Evolutionary conservation across 2,113 vertebrate species (phyloP), one percentile per base, ranked within the genome.

Genomic region (Saguinus imperator): DNA sequence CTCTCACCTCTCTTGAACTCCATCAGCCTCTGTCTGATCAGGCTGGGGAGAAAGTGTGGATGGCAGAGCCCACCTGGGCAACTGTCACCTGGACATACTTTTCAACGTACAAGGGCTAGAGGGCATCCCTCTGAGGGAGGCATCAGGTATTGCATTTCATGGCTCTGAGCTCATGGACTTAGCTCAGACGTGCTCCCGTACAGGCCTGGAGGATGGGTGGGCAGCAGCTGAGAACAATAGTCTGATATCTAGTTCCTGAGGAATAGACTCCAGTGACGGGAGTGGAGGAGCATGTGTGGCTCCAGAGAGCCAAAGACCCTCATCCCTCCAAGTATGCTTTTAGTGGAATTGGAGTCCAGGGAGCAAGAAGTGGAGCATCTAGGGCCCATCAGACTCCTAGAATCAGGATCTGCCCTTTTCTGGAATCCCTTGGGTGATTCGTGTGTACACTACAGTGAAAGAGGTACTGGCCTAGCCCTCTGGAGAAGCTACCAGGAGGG

Each of bases 161-260:
- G 32, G 27, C 45, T 90, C 1, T 1, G 57, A 92, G 25, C 23
- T 70, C 12, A 4, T 12, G n/a, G 66, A 17, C 37, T 85, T 29
- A 2, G 43, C 58, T 50, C 17, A 21, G 32, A 48, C 0, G 0
- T 66, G 43, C 29, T 87, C 16, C 1, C 0, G 0, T 29, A n/a
- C 18, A 61, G 87, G 43, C 29, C 29, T 35, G 23, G 45, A 37
- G 23, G 20, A 77, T 5, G 48, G n/a, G 27, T 18, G 18, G 48
- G 13, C 48, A 64, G 68, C 20, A 55, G 35, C 85, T 82, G 25
- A 40, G 66, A 18, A 40, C 35, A 43, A 3, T 0, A 11, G 12
- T 35, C 50, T 29, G 21, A 27, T 82, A 64, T 25, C 40, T 37
- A 2, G 32, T 82, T 27, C 50, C 68, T 6, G 7, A 80, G 72